A percentile compares a stretch with the other conserved stretches of the same genome.
phyloP scores from a whole-genome alignment of 2,797 vertebrate species.

The Lepilemur septentrionalis region DNA sequence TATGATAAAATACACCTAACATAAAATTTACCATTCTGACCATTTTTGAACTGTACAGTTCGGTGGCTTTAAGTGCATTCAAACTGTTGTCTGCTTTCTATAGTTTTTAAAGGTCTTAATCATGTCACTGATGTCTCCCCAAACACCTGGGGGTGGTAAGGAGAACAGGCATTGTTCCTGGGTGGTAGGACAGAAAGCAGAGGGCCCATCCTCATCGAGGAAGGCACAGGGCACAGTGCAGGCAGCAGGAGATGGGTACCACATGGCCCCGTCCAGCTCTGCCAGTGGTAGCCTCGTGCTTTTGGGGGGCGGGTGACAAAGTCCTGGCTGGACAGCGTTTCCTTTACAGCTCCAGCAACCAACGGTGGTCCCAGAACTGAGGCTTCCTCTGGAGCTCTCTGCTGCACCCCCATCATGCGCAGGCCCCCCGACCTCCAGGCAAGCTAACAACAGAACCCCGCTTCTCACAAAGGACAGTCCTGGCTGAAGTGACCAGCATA shows the following conservation, averaged over 20 bases:
- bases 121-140: background rate
- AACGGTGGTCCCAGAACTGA: rapidly evolving
- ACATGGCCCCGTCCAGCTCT: background rate
- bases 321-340: background rate
- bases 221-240: rapidly evolving
- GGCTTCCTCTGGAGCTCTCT: background rate
- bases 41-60: rapidly evolving
- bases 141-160: rapidly evolving
- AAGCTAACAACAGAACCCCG: background rate
- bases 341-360: background rate
- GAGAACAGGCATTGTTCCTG: rapidly evolving
- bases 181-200: rapidly evolving
- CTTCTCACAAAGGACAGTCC: background rate
- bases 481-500: rapidly evolving
- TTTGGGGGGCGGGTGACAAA: rapidly evolving
- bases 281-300: rapidly evolving
- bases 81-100: rapidly evolving
- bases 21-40: background rate
- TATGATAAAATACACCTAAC: background rate
- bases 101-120: rapidly evolving
- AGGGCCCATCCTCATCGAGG: background rate
- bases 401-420: rapidly evolving
- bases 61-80: rapidly evolving
- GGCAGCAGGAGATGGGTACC: background rate
- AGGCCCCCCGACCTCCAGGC: background rate